Conservation (phyloP, 2,113 vertebrate genomes). For the Gopherus evgoodei region DNA sequence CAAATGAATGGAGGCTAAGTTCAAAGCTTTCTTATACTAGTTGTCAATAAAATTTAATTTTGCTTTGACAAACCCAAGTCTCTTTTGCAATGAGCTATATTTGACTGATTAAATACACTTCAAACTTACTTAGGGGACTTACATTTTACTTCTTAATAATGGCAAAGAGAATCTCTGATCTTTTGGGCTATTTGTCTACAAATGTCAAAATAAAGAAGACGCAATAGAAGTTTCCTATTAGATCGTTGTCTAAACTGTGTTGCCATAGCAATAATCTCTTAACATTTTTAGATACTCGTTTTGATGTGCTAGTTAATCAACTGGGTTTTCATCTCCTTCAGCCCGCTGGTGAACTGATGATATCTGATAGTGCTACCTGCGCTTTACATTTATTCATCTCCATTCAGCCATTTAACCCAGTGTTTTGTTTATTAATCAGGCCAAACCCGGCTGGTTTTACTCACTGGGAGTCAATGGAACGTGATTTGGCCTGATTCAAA, state of each 20-base stretch:
- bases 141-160: background rate
- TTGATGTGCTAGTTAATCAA: background rate
- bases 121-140: background rate
- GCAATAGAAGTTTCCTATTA: background rate
- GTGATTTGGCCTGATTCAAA: background rate
- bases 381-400: background rate
- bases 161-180: background rate
- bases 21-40: conserved; percentile 2
- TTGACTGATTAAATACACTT: background rate
- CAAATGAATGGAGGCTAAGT: background rate
- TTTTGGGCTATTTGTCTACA: background rate
- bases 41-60: conserved; percentile 17
- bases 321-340: background rate
- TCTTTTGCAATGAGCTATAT: background rate
- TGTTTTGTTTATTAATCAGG: background rate
- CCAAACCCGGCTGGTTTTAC: background rate
- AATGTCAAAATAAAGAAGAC: background rate
- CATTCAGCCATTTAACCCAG: background rate
- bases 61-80: background rate
- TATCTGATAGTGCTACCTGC: background rate
- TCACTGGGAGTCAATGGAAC: background rate
- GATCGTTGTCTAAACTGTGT: background rate
- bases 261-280: background rate
- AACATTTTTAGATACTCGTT: background rate
- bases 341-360: background rate